phyloP scores from a whole-genome alignment of 2,113 vertebrate genomes.

The Conger conger region DNA sequence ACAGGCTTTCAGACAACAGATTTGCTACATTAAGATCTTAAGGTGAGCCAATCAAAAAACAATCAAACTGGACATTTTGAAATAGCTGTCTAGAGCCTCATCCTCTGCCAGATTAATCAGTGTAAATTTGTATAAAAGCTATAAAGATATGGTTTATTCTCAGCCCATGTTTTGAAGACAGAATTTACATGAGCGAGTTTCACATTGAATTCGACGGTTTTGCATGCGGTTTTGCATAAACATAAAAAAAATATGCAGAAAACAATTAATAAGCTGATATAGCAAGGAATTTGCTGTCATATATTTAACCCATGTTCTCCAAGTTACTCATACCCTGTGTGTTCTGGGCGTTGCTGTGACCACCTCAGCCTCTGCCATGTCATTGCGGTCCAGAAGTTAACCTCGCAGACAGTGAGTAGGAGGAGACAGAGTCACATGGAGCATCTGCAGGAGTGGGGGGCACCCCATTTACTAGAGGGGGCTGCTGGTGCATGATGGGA shows the following conservation, averaged over 20 bases:
- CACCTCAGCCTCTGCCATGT: too few species aligned
- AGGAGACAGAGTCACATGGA: too few species aligned
- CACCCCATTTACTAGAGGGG: too few species aligned
- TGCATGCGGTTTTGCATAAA: background rate
- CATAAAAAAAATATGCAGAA: background rate
- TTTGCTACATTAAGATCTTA: background rate
- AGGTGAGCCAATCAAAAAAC: background rate
- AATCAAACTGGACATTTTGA: background rate
- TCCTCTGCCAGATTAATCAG: background rate
- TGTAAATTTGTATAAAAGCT: background rate
- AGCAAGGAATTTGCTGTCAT: background rate
- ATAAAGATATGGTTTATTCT: background rate
- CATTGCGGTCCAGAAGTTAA: too few species aligned
- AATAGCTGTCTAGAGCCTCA: background rate
- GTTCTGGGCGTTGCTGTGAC: too few species aligned
- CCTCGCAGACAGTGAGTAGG: too few species aligned
- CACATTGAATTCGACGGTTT: background rate
- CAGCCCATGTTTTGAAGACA: background rate
- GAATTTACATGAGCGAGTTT: background rate
- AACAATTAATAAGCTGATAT: background rate
- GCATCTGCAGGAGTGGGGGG: too few species aligned
- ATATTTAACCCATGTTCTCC: too few species aligned
- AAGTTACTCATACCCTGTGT: too few species aligned
- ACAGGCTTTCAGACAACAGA: background rate
- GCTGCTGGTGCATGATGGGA: too few species aligned